Base-by-base conservation (phyloP, 2,888 invertebrate species). In the Macrostomum cliftonense region DNA sequence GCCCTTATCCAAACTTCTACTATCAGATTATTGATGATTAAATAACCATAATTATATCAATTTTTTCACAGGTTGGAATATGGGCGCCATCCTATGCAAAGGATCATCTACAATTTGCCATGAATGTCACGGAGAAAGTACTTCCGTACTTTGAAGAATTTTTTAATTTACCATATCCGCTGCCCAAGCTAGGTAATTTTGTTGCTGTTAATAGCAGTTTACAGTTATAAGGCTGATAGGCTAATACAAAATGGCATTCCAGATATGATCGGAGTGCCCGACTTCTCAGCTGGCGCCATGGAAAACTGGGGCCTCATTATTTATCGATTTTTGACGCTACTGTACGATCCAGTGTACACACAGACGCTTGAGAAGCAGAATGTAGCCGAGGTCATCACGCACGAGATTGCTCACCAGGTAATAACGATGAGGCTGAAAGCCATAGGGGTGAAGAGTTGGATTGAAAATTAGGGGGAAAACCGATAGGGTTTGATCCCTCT, bases 111-210 rank as follows among this genome's bases (percentile, higher is more conserved):
- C 63, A 71, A 12, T 83, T 80, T 59, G 84, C 86, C 1, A 71
- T 86, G n/a, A 77, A 79, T 43, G 80, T 81, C 56, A 81, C 85
- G 0, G 78, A 80, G 43, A 77, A 77, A 57, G 78, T 83, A 1
- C 77, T 88, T 60, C 67, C 68, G 13, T 66, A 62, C 54, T 72
- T 71, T 54, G 70, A 71, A 51, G 52, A 63, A 2, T 70, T 65
- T 57, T 73, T 71, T 55, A 63, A 63, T 12, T 61, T 70, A 12
- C 56, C 59, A 2, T 73, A 70, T 54, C 71, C 72, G 7, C 58
- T 72, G 13, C 63, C 65, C 12, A 72, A 72, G 57, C 63, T 65
- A 57, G 71, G 71, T 70, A 55, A 43, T 51, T 39, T 4, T 9
- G 28, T n/a, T n/a, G n/a, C n/a, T n/a, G n/a, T n/a, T n/a, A n/a